phyloP scores from a whole-genome alignment of 2,113 vertebrate genomes.

The Actinemys pallida region DNA sequence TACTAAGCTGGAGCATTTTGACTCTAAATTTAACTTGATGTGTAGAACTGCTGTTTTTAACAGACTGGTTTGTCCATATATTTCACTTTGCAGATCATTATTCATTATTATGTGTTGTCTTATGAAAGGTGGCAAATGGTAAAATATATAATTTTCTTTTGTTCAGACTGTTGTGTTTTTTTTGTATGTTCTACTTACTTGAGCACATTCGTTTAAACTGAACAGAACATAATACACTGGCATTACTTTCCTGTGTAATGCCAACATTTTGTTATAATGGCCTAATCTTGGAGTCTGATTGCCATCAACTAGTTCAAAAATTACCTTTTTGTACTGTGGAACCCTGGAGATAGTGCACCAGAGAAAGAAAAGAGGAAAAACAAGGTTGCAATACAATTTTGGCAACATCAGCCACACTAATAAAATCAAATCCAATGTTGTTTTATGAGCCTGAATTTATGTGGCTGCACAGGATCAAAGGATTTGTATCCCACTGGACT shows the following conservation, averaged over 20 bases:
- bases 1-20: constrained; percentile 6
- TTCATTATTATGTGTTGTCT: not conserved
- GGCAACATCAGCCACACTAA: constrained; percentile 83
- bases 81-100: not conserved
- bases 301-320: constrained; percentile 54
- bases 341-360: constrained; percentile 59
- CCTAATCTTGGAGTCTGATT: constrained; percentile 37
- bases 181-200: not conserved
- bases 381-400: constrained; percentile 80
- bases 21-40: constrained; percentile 13
- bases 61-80: not conserved
- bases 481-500: constrained; percentile 81
- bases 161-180: not conserved
- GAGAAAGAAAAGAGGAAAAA: constrained; percentile 73
- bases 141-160: not conserved
- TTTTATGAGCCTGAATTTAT: constrained; percentile 85
- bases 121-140: not conserved
- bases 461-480: constrained; percentile 84
- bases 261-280: constrained; percentile 9
- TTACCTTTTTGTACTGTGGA: constrained; percentile 61
- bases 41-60: not conserved
- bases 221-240: not conserved
- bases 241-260: constrained; percentile 30
- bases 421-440: constrained; percentile 85
- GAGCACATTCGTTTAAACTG: not conserved